These are phyloP conservation scores for Diaperis boleti DNA, from an alignment of 2,888 invertebrate genomes.

Conservation along the genomic window DNA sequence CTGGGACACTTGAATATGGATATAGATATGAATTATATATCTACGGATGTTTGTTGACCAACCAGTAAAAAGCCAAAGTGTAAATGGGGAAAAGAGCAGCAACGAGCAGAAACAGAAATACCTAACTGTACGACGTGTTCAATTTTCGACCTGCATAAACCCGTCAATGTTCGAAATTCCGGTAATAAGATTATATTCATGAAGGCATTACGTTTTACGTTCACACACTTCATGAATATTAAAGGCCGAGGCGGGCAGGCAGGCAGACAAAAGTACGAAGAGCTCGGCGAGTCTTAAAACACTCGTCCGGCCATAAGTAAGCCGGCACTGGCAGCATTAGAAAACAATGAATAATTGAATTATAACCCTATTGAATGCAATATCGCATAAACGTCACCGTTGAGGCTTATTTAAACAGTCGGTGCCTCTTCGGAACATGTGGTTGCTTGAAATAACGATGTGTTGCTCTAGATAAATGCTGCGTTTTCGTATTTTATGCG, in stretches of 20 bases:
- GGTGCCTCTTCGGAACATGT: constrained; percentile 45
- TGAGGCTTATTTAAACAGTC: constrained; percentile 48
- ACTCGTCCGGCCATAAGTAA: constrained; percentile 23
- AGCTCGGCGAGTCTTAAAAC: constrained; percentile 32
- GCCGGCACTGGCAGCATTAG: constrained; percentile 46
- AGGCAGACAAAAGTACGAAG: constrained; percentile 33
- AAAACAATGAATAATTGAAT: constrained; percentile 58
- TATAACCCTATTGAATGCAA: constrained; percentile 51
- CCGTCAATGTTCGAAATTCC: too few species aligned
- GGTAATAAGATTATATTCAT: constrained; percentile 2
- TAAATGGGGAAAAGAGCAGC: too few species aligned
- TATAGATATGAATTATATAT: too few species aligned
- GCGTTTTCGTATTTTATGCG: constrained; percentile 43
- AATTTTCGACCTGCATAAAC: too few species aligned
- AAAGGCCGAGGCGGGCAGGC: too few species aligned
- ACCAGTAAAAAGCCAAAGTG: too few species aligned
- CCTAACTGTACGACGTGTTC: too few species aligned
- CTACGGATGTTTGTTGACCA: too few species aligned
- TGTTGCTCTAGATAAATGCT: constrained; percentile 45
- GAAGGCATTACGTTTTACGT: constrained; percentile 5
- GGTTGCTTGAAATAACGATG: constrained; percentile 42
- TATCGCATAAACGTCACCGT: constrained; percentile 50
- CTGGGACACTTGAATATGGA: too few species aligned
- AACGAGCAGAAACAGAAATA: too few species aligned
- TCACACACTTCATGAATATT: constrained; percentile 44